A percentile compares a stretch with the other conserved stretches of the same genome.
Evolutionary conservation across 1,140 invertebrate genomes (phyloP).

Genomic region (Hylaeus volcanicus): DNA sequence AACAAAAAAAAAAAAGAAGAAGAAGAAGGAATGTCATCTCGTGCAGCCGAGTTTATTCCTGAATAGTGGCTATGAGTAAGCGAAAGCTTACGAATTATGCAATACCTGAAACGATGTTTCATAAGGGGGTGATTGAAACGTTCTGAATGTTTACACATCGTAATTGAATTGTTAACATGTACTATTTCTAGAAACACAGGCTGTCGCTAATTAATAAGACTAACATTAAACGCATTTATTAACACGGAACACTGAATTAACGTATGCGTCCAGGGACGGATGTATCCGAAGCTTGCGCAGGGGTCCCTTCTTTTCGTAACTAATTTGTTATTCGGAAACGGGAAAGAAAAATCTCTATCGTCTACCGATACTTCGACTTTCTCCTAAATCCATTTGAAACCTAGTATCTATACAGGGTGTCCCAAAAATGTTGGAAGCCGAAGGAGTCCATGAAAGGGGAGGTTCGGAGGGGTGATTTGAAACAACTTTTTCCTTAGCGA

Average conservation of each 20-base stretch:
- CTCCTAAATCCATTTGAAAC: too few species aligned
- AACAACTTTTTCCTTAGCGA: too few species aligned
- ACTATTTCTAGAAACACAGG: neutral
- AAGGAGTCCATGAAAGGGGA: too few species aligned
- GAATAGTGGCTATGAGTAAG: neutral
- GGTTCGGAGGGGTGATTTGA: too few species aligned
- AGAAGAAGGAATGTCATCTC: neutral
- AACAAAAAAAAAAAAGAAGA: neutral
- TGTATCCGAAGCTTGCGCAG: too few species aligned
- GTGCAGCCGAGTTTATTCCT: neutral
- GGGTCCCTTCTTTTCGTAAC: too few species aligned
- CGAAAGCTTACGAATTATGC: conserved; percentile 38
- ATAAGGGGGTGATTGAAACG: neutral
- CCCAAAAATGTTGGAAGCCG: too few species aligned
- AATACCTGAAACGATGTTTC: conserved; percentile 9
- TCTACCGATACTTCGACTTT: too few species aligned
- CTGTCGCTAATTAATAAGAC: neutral
- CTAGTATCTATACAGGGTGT: too few species aligned
- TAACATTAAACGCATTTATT: neutral
- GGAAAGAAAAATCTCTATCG: too few species aligned
- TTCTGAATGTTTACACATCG: neutral
- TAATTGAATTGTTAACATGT: neutral
- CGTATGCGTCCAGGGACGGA: neutral
- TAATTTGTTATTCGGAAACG: too few species aligned
- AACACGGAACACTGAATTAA: neutral